Percentiles rank a stretch among this genome's conserved stretches.
These are phyloP conservation scores for Teleogryllus oceanicus DNA, from an alignment of 2,888 invertebrate genomes.

Conservation along the genomic window DNA sequence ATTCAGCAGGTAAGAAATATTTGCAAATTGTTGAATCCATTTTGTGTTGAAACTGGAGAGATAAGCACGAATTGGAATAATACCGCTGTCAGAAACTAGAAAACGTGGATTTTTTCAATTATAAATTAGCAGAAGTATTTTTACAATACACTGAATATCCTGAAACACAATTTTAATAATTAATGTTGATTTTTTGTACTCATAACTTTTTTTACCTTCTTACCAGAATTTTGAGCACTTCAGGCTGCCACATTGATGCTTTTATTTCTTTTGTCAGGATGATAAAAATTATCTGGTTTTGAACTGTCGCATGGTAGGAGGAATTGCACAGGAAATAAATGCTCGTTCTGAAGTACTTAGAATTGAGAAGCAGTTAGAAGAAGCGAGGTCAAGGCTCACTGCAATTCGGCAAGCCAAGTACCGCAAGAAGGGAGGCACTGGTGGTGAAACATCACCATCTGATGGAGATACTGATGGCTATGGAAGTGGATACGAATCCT, in stretches of 20 bases:
- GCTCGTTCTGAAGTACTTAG: conserved; percentile 86
- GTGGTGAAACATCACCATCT: conserved; percentile 53
- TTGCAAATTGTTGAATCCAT: conserved; percentile 41
- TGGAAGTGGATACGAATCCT: conserved; percentile 57
- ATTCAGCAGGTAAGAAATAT: conserved; percentile 68
- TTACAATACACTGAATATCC: too few species aligned
- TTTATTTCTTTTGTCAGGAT: conserved; percentile 49
- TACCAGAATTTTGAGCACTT: too few species aligned
- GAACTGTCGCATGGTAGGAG: conserved; percentile 91
- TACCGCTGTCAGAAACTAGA: too few species aligned
- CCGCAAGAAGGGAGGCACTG: conserved; percentile 57
- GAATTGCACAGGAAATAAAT: conserved; percentile 93
- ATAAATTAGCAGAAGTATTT: too few species aligned
- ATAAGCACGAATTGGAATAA: too few species aligned
- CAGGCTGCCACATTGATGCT: too few species aligned
- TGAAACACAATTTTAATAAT: too few species aligned
- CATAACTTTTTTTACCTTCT: too few species aligned
- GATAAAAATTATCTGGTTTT: conserved; percentile 89
- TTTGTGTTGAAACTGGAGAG: too few species aligned
- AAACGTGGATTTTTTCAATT: too few species aligned
- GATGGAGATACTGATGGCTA: conserved; percentile 58
- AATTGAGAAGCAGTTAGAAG: conserved; percentile 90
- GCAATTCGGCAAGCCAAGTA: conserved; percentile 93
- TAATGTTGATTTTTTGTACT: too few species aligned
- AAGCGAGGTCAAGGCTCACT: conserved; percentile 84